A percentile compares a stretch with the other conserved stretches of the same genome.
These are phyloP conservation scores for Sisyra nigra DNA, from an alignment of 2,888 invertebrate genomes.

Conservation along the genomic window DNA sequence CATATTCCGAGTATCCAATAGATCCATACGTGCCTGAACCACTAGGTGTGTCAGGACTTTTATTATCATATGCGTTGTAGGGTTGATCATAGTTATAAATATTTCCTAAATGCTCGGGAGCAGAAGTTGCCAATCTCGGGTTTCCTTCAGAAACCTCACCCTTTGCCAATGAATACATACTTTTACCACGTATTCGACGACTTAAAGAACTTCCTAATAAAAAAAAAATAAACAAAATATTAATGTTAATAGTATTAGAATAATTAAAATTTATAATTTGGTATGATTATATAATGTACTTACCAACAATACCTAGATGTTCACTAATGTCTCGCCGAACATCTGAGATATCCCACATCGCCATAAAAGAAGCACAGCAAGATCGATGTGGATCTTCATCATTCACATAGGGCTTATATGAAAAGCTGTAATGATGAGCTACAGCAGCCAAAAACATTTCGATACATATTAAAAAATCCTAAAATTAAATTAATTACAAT, in stretches of 20 bases:
- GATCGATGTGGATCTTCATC: constrained; percentile 20
- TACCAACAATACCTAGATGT: constrained; percentile 79
- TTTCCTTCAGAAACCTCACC: constrained; percentile 34
- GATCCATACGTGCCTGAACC: constrained; percentile 8
- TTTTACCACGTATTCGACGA: constrained; percentile 59
- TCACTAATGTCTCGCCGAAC: constrained; percentile 85
- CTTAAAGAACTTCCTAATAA: constrained; percentile 53
- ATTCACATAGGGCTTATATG: constrained; percentile 71
- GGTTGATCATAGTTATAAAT: neutral
- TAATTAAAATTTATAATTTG: neutral
- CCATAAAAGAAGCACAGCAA: constrained; percentile 67
- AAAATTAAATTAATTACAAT: constrained; percentile 20
- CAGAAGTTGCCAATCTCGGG: constrained; percentile 5
- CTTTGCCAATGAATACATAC: constrained; percentile 55
- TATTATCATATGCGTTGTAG: constrained; percentile 3
- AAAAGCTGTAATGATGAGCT: constrained; percentile 91
- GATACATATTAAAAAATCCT: constrained; percentile 92
- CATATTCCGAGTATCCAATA: constrained; percentile 1
- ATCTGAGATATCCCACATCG: constrained; percentile 96
- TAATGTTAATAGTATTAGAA: neutral
- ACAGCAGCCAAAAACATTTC: constrained; percentile 96
- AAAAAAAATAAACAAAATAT: constrained; percentile 8
- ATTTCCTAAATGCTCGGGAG: constrained; percentile 6
- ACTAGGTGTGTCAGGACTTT: neutral
- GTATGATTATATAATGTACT: constrained; percentile 18